phyloP scores from a whole-genome alignment of 2,113 vertebrate species.

The Taxidea taxus region DNA sequence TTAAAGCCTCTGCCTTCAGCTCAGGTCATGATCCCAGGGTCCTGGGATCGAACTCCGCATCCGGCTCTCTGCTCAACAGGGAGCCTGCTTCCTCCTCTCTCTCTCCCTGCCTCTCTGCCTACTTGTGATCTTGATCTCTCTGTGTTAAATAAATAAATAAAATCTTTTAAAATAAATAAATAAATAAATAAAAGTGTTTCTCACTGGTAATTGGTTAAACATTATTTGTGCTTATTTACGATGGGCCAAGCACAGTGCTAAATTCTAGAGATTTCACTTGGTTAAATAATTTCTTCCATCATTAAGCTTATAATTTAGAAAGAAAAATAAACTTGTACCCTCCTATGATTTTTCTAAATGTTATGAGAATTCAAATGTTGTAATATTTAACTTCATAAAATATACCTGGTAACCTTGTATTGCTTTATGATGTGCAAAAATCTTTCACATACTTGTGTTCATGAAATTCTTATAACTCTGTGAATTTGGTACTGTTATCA shows the following conservation, averaged over 20 bases:
- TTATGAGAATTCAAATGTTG: background rate
- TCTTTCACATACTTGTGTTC: background rate
- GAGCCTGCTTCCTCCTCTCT: no score
- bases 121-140: no score
- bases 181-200: background rate
- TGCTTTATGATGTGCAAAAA: background rate
- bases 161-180: no score
- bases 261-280: background rate
- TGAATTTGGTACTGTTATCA: background rate
- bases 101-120: no score
- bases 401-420: background rate
- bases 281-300: background rate
- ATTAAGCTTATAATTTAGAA: background rate
- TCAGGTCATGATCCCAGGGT: no score
- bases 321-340: background rate
- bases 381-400: conserved; percentile 38
- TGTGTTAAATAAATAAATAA: no score
- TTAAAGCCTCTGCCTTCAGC: no score
- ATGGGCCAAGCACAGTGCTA: background rate
- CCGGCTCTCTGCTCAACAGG: no score
- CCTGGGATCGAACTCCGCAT: no score
- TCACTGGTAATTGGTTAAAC: background rate
- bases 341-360: background rate
- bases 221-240: background rate
- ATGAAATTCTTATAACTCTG: background rate